These are phyloP conservation scores for Dicrurus megarhynchus DNA, from an alignment of 2,113 vertebrate genomes.

Conservation along the genomic window DNA sequence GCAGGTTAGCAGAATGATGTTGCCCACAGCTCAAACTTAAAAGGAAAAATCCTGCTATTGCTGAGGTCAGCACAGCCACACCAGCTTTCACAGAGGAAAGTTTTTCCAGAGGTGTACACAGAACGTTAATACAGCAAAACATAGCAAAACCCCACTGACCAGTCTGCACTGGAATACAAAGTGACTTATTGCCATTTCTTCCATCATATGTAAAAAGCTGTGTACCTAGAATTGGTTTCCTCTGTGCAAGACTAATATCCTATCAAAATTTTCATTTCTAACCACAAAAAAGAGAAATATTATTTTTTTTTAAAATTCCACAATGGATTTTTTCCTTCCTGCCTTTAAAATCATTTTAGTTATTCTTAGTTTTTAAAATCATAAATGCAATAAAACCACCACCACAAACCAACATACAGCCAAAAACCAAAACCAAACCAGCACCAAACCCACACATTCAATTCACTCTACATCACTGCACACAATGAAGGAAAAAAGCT, in stretches of 20 bases:
- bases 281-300: not conserved
- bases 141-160: not conserved
- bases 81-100: not conserved
- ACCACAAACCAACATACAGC: not conserved
- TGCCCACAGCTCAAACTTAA: not conserved
- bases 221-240: not conserved
- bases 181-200: not conserved
- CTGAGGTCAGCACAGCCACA: not conserved
- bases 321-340: not conserved
- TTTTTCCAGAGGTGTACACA: not conserved
- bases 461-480: not conserved
- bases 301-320: no score
- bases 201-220: not conserved
- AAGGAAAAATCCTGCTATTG: not conserved
- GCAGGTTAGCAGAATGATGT: not conserved
- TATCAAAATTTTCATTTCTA: not conserved
- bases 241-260: not conserved
- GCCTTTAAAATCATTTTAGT: not conserved
- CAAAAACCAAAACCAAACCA: not conserved
- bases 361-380: not conserved
- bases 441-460: not conserved
- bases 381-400: not conserved
- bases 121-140: not conserved
- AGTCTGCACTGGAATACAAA: not conserved
- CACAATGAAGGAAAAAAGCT: not conserved